Base-by-base conservation (phyloP, 1,140 invertebrate species). In the Brachionus rubens region DNA sequence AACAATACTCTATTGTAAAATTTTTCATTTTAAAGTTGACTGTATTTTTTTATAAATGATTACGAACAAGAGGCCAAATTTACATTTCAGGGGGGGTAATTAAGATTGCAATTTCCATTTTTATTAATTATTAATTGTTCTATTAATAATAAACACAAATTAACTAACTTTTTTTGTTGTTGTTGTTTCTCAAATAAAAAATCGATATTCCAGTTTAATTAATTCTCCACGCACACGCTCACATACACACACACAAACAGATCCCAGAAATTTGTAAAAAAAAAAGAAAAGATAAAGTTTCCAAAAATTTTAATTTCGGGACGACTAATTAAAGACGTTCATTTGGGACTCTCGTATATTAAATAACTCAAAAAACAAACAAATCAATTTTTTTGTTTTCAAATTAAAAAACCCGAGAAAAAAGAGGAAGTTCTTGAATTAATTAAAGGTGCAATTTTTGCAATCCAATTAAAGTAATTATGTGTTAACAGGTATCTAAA, bases 71-170 rank as follows among this genome's bases (percentile, higher is more conserved):
- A 65, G 40, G 40, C 33, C 3, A 65, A 65, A 65, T 65, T 65
- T 43, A 65, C 33, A 43, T 65, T 41, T 43, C 43, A 16, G 19
- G 16, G 36, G 19, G 40, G 16, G 36, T 43, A 41, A 65, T 65
- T 43, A 65, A 65, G 16, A 65, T 43, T 24, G 36, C 33, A 65
- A 65, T 65, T 65, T 65, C 59, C 59, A 65, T 65, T 65, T 65
- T 65, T 65, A 65, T 65, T 65, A 65, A 65, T 65, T 65, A 65
- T 65, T 65, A 65, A 65, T 65, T 65, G 59, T 43, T 65, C 59
- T 43, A 65, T 65, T 65, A 65, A 65, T 65, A 62, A 62, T 46
- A 33, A 40, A 65, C 40, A 46, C 59, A 65, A 65, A 65, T 65
- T 65, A 65, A 41, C 59, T 41, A 65, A 46, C 36, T 36, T 36